phyloP scores from a whole-genome alignment of 2,113 vertebrate genomes.

The Cyrtonyx montezumae region DNA sequence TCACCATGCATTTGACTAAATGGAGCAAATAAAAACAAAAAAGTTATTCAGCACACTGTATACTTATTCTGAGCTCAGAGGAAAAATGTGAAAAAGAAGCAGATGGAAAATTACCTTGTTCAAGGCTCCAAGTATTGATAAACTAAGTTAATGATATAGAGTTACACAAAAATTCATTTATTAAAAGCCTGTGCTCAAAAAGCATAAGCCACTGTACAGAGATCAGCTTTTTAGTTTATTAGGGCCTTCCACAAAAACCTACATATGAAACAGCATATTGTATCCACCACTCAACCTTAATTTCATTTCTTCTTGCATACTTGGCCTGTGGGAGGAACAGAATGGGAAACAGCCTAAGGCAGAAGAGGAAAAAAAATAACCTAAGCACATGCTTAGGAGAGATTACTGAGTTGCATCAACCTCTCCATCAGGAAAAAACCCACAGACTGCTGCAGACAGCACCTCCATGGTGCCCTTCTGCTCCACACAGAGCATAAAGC shows the following conservation, averaged over 20 bases:
- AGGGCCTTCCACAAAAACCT: not conserved
- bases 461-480: not conserved
- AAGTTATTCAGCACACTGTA: not conserved
- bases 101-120: not conserved
- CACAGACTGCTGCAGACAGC: not conserved
- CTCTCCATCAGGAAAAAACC: not conserved
- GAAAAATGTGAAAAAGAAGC: not conserved
- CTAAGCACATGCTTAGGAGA: not conserved
- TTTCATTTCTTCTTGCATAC: not conserved
- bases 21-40: not conserved
- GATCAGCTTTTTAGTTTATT: not conserved
- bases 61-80: not conserved
- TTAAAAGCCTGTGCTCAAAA: not conserved
- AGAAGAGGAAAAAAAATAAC: not conserved
- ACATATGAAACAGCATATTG: not conserved
- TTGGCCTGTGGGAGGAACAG: fast-evolving
- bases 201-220: not conserved
- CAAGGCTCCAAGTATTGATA: not conserved
- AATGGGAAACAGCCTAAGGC: not conserved
- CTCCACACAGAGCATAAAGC: not conserved
- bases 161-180: conserved; percentile 6
- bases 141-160: conserved; percentile 23
- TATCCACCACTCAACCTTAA: not conserved
- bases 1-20: not conserved
- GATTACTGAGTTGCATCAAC: not conserved